Conservation (phyloP, 1,140 invertebrate genomes). For the Anastatus disparis region DNA sequence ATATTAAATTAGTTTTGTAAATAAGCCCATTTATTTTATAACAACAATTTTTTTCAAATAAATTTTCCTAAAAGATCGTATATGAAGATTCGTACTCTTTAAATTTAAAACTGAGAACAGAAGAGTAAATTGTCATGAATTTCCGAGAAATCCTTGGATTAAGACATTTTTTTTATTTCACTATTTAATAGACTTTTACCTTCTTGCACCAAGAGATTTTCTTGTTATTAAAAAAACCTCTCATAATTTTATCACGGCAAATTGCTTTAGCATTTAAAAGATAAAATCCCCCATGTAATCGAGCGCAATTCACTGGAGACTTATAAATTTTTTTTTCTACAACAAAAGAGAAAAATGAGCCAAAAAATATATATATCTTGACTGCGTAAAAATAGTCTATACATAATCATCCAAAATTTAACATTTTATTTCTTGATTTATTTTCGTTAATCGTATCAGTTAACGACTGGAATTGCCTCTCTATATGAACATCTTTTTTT, state of each 20-base stretch:
- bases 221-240: neutral
- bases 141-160: no score
- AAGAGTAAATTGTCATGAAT: no score
- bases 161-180: no score
- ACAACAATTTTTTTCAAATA: no score
- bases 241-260: slow-evolving; percentile 6
- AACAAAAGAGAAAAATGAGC: neutral
- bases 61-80: no score
- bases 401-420: no score
- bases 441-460: slow-evolving; percentile 22
- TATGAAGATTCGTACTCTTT: no score
- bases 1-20: no score
- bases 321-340: slow-evolving; percentile 5
- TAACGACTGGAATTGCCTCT: neutral
- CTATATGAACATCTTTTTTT: neutral
- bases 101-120: no score
- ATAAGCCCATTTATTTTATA: no score
- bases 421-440: slow-evolving; percentile 29
- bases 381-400: no score
- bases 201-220: neutral
- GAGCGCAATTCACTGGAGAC: neutral
- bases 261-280: slow-evolving; percentile 10
- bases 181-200: neutral
- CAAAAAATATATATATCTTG: neutral
- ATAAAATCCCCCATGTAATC: slow-evolving; percentile 19